Conservation (phyloP, 2,113 vertebrate species). For the Acrocephalus kingi region DNA sequence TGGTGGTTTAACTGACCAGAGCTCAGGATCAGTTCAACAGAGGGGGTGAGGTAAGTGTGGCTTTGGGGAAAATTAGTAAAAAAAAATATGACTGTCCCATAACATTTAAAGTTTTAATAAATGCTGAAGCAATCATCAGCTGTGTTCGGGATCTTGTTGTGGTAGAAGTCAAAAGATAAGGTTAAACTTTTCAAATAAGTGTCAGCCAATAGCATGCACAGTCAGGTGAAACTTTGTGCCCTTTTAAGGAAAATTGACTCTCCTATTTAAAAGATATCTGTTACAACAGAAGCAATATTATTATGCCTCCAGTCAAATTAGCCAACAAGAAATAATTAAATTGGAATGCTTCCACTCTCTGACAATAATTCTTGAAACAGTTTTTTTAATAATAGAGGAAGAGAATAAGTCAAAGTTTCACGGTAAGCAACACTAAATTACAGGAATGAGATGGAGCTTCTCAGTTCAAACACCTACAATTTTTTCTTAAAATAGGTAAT, state of each 20-base stretch:
- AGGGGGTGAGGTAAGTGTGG: not conserved
- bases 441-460: not conserved
- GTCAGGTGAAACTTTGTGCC: not conserved
- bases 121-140: not conserved
- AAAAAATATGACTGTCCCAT: not conserved
- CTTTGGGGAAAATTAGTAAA: not conserved
- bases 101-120: not conserved
- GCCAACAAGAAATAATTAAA: constrained; percentile 34
- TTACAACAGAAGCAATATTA: constrained; percentile 11
- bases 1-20: not conserved
- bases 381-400: not conserved
- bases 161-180: not conserved
- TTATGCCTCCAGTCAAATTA: constrained; percentile 27
- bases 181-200: not conserved
- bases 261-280: not conserved
- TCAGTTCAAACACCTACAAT: not conserved
- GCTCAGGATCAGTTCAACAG: not conserved
- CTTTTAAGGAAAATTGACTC: not conserved
- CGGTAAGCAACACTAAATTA: not conserved
- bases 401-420: not conserved
- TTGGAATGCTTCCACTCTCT: not conserved
- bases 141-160: not conserved
- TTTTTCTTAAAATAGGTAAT: not conserved
- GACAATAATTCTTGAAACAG: not conserved
- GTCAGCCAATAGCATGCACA: not conserved